phyloP scores from a whole-genome alignment of 2,113 vertebrate species.

The Callipepla californica region DNA sequence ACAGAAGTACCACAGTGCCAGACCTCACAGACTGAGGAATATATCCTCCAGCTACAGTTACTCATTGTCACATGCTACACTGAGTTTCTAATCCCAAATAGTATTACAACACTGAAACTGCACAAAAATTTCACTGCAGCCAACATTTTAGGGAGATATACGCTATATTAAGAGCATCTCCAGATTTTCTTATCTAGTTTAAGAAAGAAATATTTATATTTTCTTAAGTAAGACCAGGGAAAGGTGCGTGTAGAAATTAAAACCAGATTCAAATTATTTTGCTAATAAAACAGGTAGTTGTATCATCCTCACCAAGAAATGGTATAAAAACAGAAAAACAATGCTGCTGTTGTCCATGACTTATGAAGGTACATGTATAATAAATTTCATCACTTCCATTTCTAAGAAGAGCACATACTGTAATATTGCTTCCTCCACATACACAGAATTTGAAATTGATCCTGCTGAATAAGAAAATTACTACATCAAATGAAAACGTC shows the following conservation, averaged over 20 bases:
- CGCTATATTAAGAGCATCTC: not conserved
- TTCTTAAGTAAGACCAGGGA: not conserved
- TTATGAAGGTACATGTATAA: not conserved
- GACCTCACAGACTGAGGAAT: not conserved
- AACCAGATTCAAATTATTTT: not conserved
- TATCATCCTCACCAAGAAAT: not conserved
- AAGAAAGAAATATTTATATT: not conserved
- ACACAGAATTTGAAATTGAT: not conserved
- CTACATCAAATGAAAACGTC: not conserved
- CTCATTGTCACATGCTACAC: fast-evolving
- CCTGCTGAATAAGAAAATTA: not conserved
- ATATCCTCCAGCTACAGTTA: no score
- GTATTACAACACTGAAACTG: not conserved
- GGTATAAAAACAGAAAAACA: not conserved
- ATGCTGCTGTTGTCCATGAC: no score
- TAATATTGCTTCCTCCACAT: not conserved
- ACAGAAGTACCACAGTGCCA: not conserved
- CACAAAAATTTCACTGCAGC: not conserved
- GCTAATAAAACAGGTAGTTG: not conserved
- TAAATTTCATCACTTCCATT: not conserved
- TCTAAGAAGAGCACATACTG: not conserved
- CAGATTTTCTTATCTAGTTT: not conserved
- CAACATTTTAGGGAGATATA: not conserved
- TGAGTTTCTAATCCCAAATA: not conserved
- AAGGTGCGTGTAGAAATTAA: not conserved